Percentiles rank a stretch among this genome's conserved stretches.
Conservation (phyloP, 2,797 vertebrate genomes). For the Rhincodon typus region DNA sequence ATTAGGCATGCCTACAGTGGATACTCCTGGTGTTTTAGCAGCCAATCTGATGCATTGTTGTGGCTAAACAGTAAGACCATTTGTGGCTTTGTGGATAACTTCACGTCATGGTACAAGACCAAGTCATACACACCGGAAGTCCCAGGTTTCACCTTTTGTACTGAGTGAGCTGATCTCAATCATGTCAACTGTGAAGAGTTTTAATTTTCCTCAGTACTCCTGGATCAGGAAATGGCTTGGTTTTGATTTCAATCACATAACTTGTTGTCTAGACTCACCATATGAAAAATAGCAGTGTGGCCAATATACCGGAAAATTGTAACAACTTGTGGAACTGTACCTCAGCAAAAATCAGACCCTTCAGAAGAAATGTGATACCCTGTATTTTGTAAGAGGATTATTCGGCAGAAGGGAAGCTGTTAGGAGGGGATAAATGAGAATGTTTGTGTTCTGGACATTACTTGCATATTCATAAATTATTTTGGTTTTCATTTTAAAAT, state of each 20-base stretch:
- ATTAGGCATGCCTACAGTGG: background rate
- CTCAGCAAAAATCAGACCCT: background rate
- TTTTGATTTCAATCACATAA: background rate
- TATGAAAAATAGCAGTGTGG: background rate
- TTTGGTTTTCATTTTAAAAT: background rate
- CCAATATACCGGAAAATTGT: background rate
- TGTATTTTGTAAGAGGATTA: background rate
- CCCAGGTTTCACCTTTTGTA: background rate
- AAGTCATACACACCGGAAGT: background rate
- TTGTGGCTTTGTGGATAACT: background rate
- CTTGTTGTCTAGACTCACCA: background rate
- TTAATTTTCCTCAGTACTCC: background rate
- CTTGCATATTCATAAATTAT: background rate
- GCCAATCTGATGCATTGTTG: background rate
- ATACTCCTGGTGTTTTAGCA: background rate
- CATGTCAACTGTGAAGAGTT: background rate
- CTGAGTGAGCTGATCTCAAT: background rate
- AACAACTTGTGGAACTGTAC: background rate
- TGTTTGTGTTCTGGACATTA: background rate
- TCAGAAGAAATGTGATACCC: background rate
- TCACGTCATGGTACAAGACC: background rate
- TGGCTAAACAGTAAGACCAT: background rate
- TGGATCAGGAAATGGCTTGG: background rate
- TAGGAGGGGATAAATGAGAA: background rate
- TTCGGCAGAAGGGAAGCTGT: background rate